Conservation (phyloP, 1,140 invertebrate species). For the Berghia stephanieae region DNA sequence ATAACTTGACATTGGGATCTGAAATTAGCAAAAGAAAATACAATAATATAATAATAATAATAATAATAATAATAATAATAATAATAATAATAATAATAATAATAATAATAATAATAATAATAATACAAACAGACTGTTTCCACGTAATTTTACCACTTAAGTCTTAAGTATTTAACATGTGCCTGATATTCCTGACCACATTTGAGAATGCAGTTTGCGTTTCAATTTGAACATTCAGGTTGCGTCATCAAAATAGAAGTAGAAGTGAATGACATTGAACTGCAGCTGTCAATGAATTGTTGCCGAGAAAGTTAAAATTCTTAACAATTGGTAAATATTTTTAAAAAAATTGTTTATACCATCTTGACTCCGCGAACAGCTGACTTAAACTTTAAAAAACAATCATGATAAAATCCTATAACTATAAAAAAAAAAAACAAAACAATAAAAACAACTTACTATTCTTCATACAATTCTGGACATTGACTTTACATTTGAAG, state of each 20-base stretch:
- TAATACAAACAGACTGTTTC: background rate
- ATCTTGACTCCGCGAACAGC: background rate
- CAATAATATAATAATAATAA: background rate
- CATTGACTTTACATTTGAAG: constrained; percentile 83
- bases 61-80: too few species aligned
- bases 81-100: too few species aligned
- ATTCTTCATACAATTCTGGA: constrained; percentile 78
- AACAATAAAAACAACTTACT: constrained; percentile 69
- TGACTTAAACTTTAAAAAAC: background rate
- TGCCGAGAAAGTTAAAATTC: background rate
- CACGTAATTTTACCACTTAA: too few species aligned
- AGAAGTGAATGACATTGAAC: too few species aligned
- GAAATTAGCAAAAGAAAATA: constrained; percentile 50
- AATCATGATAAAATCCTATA: background rate
- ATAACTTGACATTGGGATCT: constrained; percentile 85
- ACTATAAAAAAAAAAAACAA: background rate
- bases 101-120: too few species aligned
- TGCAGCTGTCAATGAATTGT: too few species aligned
- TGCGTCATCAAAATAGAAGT: too few species aligned
- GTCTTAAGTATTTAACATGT: too few species aligned
- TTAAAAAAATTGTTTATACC: background rate
- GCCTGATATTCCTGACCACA: too few species aligned
- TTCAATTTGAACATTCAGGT: too few species aligned
- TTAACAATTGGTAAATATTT: background rate
- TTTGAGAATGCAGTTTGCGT: too few species aligned